phyloP scores from a whole-genome alignment of 1,140 invertebrate species.

The Solen grandis region DNA sequence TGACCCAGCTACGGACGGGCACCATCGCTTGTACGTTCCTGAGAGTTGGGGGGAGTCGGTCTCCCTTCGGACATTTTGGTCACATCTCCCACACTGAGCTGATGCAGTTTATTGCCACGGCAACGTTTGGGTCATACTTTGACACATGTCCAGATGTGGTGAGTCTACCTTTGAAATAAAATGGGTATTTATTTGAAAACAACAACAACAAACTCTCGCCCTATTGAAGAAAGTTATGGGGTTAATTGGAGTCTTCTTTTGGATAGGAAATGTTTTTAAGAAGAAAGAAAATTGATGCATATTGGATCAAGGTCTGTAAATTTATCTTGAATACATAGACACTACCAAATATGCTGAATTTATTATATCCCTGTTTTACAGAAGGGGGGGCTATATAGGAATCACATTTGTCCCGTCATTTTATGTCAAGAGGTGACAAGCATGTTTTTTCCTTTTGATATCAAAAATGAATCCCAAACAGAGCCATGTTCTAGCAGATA shows the following conservation, averaged over 20 bases:
- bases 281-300: too few species aligned
- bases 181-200: background rate
- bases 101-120: slow-evolving; percentile 89
- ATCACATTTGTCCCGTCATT: too few species aligned
- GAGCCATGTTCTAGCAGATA: too few species aligned
- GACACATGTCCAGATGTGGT: slow-evolving; percentile 72
- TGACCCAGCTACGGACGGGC: slow-evolving; percentile 88
- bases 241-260: background rate
- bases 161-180: slow-evolving; percentile 28
- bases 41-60: slow-evolving; percentile 86
- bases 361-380: too few species aligned
- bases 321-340: too few species aligned
- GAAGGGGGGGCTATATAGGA: too few species aligned
- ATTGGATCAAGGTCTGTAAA: too few species aligned
- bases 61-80: slow-evolving; percentile 80
- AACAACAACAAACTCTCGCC: background rate
- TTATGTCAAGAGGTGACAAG: too few species aligned
- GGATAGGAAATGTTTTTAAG: background rate
- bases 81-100: slow-evolving; percentile 88
- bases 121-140: slow-evolving; percentile 90
- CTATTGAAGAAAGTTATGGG: background rate
- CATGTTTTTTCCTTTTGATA: too few species aligned
- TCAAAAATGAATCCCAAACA: too few species aligned
- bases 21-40: slow-evolving; percentile 91
- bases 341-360: too few species aligned